Conservation (phyloP, 2,888 invertebrate species). For the Carabus problematicus region DNA sequence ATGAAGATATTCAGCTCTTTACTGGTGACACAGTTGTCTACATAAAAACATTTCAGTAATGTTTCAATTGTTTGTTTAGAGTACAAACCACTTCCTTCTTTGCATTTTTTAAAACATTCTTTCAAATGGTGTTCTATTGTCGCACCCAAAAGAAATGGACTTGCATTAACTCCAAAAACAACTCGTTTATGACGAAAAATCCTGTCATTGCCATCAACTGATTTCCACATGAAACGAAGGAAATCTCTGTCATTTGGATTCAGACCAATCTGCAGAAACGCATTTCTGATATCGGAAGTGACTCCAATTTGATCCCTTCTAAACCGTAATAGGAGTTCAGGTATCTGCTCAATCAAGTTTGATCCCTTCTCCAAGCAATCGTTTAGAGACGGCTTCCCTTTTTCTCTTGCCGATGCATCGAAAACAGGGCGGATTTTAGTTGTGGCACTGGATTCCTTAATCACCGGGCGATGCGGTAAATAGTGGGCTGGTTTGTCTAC, state of each 20-base stretch:
- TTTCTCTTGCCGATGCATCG: slow-evolving; percentile 48
- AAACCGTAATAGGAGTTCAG: slow-evolving; percentile 44
- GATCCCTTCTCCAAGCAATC: slow-evolving; percentile 50
- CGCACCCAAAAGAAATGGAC: slow-evolving; percentile 45
- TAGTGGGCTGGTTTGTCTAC: slow-evolving; percentile 39
- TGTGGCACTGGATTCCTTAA: slow-evolving; percentile 46
- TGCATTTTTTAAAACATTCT: slow-evolving; percentile 9
- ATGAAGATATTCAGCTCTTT: slow-evolving; percentile 15
- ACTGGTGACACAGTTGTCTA: slow-evolving; percentile 28
- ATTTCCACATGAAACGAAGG: slow-evolving; percentile 49
- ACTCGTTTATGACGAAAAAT: slow-evolving; percentile 41
- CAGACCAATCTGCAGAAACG: slow-evolving; percentile 49
- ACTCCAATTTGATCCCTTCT: slow-evolving; percentile 45
- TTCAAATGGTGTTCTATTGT: slow-evolving; percentile 38
- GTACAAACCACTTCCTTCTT: slow-evolving; percentile 20
- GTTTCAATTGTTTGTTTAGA: background rate
- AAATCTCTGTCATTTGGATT: slow-evolving; percentile 46
- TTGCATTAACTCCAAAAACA: slow-evolving; percentile 45
- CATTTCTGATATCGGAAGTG: slow-evolving; percentile 49
- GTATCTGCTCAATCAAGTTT: slow-evolving; percentile 47
- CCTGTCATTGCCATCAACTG: slow-evolving; percentile 24
- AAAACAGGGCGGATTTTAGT: slow-evolving; percentile 51
- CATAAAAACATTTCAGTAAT: slow-evolving; percentile 44
- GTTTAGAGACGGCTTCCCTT: slow-evolving; percentile 49
- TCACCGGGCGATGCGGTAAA: slow-evolving; percentile 49